Base-by-base conservation (phyloP, 2,888 invertebrate species). In the Drosophila prolongata region DNA sequence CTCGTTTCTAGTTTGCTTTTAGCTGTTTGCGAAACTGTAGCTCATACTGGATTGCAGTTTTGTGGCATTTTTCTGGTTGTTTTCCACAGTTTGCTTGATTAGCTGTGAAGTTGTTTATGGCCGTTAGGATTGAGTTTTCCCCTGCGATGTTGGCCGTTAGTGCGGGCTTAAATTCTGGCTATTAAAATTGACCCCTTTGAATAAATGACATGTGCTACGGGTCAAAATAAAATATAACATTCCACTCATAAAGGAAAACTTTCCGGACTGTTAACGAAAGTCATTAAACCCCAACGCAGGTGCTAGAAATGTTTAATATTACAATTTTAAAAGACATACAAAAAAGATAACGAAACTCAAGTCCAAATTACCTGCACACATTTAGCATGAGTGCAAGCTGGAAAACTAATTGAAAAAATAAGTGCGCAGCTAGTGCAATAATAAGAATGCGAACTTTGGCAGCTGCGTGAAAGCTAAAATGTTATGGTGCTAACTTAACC, bases 61-160 rank as follows among this genome's bases (percentile, higher is more conserved):
- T 40, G 14, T n/a, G 3, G 0, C 13, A 13, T 35, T 67, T 65
- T 40, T 16, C 9, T 42, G 16, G 6, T 37, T 42, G 58, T 58
- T 40, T 50, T 50, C 1, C 34, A 44, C 19, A 40, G 5, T 35
- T 27, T 16, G 24, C 37, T 82, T 74, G 72, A 75, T 76, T 76
- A 78, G 76, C 66, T 78, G 72, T 53, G 59, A 72, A 78, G 67
- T 74, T 80, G 78, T 80, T 75, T 61, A 81, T 73, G 68, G 16
- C 53, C 19, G 49, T 9, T 50, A n/a, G 37, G 24, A 37, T 52
- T 16, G 4, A 6, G 13, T n/a, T 49, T 16, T 34, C 11, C 14
- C 11, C 30, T 11, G 47, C 30, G 6, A 38, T 13, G 11, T 16
- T 47, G 56, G 5, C 9, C 27, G 37, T 30, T 47, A 13, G 38